Percentiles rank a stretch among this genome's conserved stretches.
Evolutionary conservation across 2,113 vertebrate species (phyloP).

Genomic region (Ictalurus punctatus): DNA sequence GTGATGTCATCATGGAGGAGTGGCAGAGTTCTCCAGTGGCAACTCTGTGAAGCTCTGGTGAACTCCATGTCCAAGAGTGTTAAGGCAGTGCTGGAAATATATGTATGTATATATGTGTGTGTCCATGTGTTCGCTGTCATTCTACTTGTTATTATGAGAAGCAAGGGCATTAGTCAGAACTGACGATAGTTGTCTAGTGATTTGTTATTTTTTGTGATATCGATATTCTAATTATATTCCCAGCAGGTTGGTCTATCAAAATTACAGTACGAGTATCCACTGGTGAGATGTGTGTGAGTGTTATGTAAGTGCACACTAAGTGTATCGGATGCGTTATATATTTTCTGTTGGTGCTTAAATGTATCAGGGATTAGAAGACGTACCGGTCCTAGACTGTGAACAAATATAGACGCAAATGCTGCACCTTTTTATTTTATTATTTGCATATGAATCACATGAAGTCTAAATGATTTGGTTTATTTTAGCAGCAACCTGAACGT

Average conservation of each 20-base stretch:
- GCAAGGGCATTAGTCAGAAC: background rate
- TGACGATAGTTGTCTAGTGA: too few relatives aligned
- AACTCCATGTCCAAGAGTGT: too few relatives aligned
- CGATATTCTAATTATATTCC: background rate
- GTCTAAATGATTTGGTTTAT: background rate
- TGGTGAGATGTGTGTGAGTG: background rate
- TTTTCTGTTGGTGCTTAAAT: background rate
- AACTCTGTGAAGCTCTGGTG: too few relatives aligned
- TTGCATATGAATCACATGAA: slow-evolving; percentile 2
- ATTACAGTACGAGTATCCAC: background rate
- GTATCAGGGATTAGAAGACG: background rate
- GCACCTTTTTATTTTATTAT: background rate
- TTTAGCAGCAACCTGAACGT: background rate
- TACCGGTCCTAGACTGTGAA: background rate
- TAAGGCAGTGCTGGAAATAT: too few relatives aligned
- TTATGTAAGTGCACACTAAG: background rate
- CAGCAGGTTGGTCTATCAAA: background rate
- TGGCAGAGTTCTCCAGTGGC: too few relatives aligned
- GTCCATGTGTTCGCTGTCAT: too few relatives aligned
- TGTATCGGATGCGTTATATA: background rate
- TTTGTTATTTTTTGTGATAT: background rate
- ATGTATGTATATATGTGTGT: too few relatives aligned
- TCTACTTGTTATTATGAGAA: background rate
- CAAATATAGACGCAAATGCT: background rate
- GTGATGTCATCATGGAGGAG: too few relatives aligned